Conservation (phyloP, 2,888 invertebrate genomes). For the Tinea semifulvella region DNA sequence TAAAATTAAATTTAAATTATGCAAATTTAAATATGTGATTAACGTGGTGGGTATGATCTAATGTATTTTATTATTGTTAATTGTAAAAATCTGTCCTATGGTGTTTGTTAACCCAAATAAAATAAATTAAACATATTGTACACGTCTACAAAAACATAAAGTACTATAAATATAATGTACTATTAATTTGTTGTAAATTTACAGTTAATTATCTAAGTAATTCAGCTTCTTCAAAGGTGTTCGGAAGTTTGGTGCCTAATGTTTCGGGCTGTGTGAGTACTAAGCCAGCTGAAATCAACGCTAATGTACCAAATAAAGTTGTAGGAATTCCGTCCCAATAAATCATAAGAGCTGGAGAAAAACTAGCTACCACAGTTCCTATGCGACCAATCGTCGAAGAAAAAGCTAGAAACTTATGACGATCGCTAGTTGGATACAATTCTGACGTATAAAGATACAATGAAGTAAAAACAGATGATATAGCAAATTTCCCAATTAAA, state of each 20-base stretch:
- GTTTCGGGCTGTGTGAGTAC: constrained; percentile 9
- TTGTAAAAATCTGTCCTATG: too few species aligned
- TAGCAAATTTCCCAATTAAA: constrained; percentile 1
- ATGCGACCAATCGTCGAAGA: constrained; percentile 4
- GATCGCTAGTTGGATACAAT: constrained; percentile 7
- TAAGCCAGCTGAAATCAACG: background rate
- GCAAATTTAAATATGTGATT: too few species aligned
- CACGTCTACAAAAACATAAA: too few species aligned
- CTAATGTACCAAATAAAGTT: constrained; percentile 5
- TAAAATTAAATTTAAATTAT: too few species aligned
- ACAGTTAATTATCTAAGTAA: constrained; percentile 5
- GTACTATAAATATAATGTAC: too few species aligned
- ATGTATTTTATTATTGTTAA: too few species aligned
- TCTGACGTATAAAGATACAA: constrained; percentile 8
- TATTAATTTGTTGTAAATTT: too few species aligned
- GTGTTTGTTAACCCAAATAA: too few species aligned
- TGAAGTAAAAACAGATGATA: constrained; percentile 5
- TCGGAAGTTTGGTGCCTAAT: constrained; percentile 4
- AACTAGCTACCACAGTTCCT: background rate
- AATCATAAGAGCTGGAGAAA: constrained; percentile 5
- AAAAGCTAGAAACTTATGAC: constrained; percentile 8
- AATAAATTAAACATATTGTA: too few species aligned
- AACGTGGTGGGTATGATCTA: too few species aligned
- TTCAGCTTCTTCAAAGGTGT: background rate
- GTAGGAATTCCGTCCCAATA: constrained; percentile 11